Base-by-base conservation (phyloP, 1,140 invertebrate species). In the Bombyx mandarina region DNA sequence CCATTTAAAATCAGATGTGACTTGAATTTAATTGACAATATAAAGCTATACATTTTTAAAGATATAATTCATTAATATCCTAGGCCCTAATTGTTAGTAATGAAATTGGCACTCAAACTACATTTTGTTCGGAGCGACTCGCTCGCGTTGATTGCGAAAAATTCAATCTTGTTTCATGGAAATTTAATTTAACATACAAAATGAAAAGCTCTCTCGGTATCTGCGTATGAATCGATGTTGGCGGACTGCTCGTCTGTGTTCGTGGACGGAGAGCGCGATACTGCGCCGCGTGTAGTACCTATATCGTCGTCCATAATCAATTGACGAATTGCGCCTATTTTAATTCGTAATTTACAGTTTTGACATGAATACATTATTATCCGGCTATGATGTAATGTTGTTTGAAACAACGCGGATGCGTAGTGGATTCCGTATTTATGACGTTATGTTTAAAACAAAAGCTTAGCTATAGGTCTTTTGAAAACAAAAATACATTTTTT, bases 161-260 rank as follows among this genome's bases (percentile, higher is more conserved):
- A 86, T 85, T 86, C 83, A 86, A 86, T 86, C 79, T 85, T 85
- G 82, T 86, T 85, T 81, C 83, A 86, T 85, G 76, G 79, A 86
- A 85, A 86, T 86, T 86, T 86, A 86, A 86, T 86, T 85, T 85
- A 86, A 86, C 83, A 85, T 85, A 78, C 82, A 83, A 86, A 86
- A 86, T 86, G 83, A 85, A 86, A 83, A 83, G 83, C 81, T 67
- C 75, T 69, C 74, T 78, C 77, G 79, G 48, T 49, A 22, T 49
- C 63, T 75, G 74, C 78, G 82, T 86, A 86, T 86, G 83, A 85
- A 86, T 82, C 82, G 80, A 73, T 74, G 80, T 62, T 68, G 73
- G 58, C 69, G 68, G 75, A 82, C 79, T 85, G 82, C 80, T 86
- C 80, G 75, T 65, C 73, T 75, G 73, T 84, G 83, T 86, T 85